Percentiles rank a stretch among this genome's conserved stretches.
phyloP scores from a whole-genome alignment of 1,140 invertebrate species.

The Cyclina sinensis region DNA sequence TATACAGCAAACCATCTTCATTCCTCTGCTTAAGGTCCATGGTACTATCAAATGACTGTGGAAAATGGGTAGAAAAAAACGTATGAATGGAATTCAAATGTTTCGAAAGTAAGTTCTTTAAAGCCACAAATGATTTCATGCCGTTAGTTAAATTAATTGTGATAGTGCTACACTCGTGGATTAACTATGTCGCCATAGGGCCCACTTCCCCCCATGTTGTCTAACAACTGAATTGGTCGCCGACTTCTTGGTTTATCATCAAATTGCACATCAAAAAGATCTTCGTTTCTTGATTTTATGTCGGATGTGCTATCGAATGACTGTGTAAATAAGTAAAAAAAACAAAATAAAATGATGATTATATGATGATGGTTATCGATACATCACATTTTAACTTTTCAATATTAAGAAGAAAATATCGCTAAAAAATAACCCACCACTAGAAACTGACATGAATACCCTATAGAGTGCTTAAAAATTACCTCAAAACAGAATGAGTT shows the following conservation, averaged over 20 bases:
- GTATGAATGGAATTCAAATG: not conserved
- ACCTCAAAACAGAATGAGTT: too few relatives aligned
- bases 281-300: slow-evolving; percentile 69
- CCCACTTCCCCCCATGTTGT: slow-evolving; percentile 40
- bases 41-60: slow-evolving; percentile 68
- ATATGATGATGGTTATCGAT: too few relatives aligned
- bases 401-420: too few relatives aligned
- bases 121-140: not conserved
- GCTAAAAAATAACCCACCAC: too few relatives aligned
- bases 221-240: slow-evolving; percentile 73
- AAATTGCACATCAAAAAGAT: slow-evolving; percentile 71
- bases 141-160: not conserved
- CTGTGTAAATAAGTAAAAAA: slow-evolving; percentile 43
- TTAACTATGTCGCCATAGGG: slow-evolving; percentile 55
- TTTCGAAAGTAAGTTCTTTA: not conserved
- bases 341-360: not conserved
- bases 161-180: slow-evolving; percentile 27
- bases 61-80: not conserved
- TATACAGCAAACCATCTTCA: slow-evolving; percentile 75
- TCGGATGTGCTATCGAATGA: slow-evolving; percentile 65
- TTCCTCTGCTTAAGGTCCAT: slow-evolving; percentile 59
- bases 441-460: too few relatives aligned
- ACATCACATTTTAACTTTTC: too few relatives aligned
- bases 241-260: slow-evolving; percentile 75
- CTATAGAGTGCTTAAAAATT: too few relatives aligned